Conservation (phyloP, 37 sponge, comb jelly and placozoan species). For the Axinella damicornis region DNA sequence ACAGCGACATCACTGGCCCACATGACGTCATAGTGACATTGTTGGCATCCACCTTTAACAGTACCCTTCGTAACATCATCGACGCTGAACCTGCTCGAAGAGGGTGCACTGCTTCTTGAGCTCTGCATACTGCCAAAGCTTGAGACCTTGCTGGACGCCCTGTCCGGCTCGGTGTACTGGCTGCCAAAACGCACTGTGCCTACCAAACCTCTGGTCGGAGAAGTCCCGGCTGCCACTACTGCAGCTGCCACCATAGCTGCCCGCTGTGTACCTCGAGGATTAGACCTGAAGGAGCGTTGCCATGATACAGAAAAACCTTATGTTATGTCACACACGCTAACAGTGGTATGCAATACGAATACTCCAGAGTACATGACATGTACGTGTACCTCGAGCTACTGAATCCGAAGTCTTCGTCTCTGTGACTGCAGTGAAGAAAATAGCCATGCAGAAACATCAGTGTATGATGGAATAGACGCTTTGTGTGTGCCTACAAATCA, state of each 20-base stretch:
- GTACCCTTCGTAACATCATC: no score
- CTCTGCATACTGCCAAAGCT: conserved; percentile 29
- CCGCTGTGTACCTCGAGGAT: conserved; percentile 47
- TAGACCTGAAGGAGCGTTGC: conserved; percentile 41
- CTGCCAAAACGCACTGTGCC: conserved; percentile 75
- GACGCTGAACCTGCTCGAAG: background rate
- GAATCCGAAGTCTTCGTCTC: background rate
- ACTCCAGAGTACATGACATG: no score
- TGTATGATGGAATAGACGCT: no score
- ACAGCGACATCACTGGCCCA: no score
- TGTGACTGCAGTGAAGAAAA: background rate
- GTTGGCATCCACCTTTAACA: no score
- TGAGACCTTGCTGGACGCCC: conserved; percentile 48
- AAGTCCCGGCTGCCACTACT: background rate
- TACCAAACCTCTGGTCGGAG: conserved; percentile 33
- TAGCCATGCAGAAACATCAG: no score
- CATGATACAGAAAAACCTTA: no score
- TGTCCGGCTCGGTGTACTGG: background rate
- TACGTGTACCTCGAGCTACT: background rate
- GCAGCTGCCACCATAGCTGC: background rate
- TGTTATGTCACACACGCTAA: no score
- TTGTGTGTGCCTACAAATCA: no score
- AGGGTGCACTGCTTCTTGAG: background rate
- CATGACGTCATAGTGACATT: no score
- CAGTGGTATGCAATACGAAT: no score